Conservation (phyloP, 1,140 invertebrate species). For the Drosophila sechellia region DNA sequence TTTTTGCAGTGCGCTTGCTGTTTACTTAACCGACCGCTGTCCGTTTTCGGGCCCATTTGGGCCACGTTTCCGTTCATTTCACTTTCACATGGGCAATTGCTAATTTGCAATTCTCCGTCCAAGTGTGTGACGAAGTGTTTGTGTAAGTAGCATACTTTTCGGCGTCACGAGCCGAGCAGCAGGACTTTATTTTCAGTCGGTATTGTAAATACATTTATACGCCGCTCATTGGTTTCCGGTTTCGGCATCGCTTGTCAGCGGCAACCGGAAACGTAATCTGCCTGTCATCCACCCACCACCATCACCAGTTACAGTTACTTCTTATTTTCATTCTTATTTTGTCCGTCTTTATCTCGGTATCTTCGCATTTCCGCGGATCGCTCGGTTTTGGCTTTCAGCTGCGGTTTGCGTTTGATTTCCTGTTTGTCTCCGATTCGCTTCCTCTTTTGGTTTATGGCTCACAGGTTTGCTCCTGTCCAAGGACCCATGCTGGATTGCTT, state of each 20-base stretch:
- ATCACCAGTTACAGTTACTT: constrained; percentile 32
- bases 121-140: constrained; percentile 39
- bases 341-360: constrained; percentile 40
- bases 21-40: constrained; percentile 28
- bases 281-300: constrained; percentile 69
- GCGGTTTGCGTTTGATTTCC: constrained; percentile 75
- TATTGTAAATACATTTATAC: constrained; percentile 81
- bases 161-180: constrained; percentile 13
- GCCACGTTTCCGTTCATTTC: constrained; percentile 57
- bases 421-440: constrained; percentile 66
- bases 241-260: constrained; percentile 67
- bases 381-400: constrained; percentile 58
- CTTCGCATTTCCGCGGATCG: constrained; percentile 62
- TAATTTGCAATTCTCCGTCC: constrained; percentile 56
- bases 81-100: constrained; percentile 55
- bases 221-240: constrained; percentile 75
- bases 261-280: constrained; percentile 80
- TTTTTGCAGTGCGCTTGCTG: constrained; percentile 2
- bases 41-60: constrained; percentile 31
- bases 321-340: constrained; percentile 31
- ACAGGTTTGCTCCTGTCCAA: constrained; percentile 38
- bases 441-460: constrained; percentile 11
- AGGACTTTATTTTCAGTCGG: constrained; percentile 51
- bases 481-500: constrained; percentile 6
- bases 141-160: constrained; percentile 41